Base-by-base conservation (phyloP, 1,140 invertebrate genomes). In the Sycobia sp. region DNA sequence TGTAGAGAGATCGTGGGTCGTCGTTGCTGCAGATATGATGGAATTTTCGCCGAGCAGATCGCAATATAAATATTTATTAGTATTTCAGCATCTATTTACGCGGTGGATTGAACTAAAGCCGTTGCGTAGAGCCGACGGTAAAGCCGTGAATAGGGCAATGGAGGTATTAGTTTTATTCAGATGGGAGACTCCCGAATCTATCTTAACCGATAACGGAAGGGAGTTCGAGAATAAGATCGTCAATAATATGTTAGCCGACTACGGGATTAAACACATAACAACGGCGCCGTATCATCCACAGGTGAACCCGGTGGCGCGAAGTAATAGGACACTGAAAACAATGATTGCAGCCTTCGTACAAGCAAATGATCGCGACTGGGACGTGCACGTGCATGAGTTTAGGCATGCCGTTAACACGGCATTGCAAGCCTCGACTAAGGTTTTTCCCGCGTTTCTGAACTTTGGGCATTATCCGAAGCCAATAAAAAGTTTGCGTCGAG, bases 21-120 rank as follows among this genome's bases (percentile, higher is more conserved):
- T 58, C 0, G 23, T 67, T 0, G 62, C 65, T 3, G 18, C 64
- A 0, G 65, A 69, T 22, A 49, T 67, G 58, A 65, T 62, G 2
- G 46, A 54, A 2, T 62, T 66, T 22, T 55, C 67, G 5, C 16
- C 25, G 1, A 67, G 58, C 4, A 8, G 43, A 3, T 27, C 32
- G 0, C 39, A 56, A 20, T 53, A 43, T 58, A 58, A 10, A 49
- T 64, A 22, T 13, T 1, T 68, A 0, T 11, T 66, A 0, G 63
- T 66, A 1, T 43, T 64, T 13, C 62, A 65, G 2, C 64, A 69
- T 47, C 22, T 68, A 20, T 68, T 59, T 16, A 65, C 67, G 0
- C 44, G 58, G 0, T 68, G 67, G 67, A 23, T 41, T 0, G 62
- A 68, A 38, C 44, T 63, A 0, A 25, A 65, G 25, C 38, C 23